These are phyloP conservation scores for Sciurus vulgaris DNA, from an alignment of 2,797 vertebrate species.

Conservation along the genomic window DNA sequence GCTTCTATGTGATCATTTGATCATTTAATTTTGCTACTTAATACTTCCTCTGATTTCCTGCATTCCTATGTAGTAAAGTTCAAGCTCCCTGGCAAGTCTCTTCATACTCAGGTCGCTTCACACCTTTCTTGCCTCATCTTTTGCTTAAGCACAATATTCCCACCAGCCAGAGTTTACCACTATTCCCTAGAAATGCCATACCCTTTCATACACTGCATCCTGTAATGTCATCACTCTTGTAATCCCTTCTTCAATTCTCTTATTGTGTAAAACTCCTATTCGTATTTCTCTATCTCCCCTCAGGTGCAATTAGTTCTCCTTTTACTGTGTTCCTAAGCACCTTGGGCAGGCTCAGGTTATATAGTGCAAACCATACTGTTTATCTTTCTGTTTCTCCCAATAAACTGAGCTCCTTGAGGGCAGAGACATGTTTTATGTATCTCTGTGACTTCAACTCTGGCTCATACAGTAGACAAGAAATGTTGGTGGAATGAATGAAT, in stretches of 20 bases:
- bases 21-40: slow-evolving; percentile 1
- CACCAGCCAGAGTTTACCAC: not conserved
- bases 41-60: slow-evolving; percentile 29
- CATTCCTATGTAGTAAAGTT: not conserved
- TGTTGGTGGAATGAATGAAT: slow-evolving; percentile 30
- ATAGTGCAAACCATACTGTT: slow-evolving; percentile 28
- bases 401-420: slow-evolving; percentile 53
- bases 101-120: slow-evolving; percentile 5
- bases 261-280: slow-evolving; percentile 32
- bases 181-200: slow-evolving; percentile 6
- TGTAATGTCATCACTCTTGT: slow-evolving; percentile 24
- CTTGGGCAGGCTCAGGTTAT: slow-evolving; percentile 8
- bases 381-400: slow-evolving; percentile 18
- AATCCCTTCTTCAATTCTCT: not conserved
- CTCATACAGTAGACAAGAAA: not conserved
- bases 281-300: not conserved
- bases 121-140: slow-evolving; percentile 50
- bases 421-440: slow-evolving; percentile 28
- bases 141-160: slow-evolving; percentile 5
- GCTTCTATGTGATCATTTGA: not conserved
- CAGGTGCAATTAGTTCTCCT: not conserved
- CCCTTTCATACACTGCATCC: not conserved
- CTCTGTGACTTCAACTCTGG: not conserved
- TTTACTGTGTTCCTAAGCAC: slow-evolving; percentile 22
- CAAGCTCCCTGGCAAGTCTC: slow-evolving; percentile 17